These are phyloP conservation scores for Pseudobourletiella spinata DNA, from an alignment of 1,140 invertebrate genomes.

Conservation along the genomic window DNA sequence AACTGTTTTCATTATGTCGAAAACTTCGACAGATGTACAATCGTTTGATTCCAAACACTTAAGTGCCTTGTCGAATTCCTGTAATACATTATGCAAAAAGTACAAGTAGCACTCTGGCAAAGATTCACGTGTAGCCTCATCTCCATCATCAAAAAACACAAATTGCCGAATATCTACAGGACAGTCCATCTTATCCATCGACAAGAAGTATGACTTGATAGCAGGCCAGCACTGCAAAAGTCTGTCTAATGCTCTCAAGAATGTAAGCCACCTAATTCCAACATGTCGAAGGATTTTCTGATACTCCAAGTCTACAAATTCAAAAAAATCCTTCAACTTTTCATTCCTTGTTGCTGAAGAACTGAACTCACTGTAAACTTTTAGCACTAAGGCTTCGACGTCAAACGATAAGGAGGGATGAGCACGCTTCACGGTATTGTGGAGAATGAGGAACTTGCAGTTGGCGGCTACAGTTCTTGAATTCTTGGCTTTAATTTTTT, in stretches of 20 bases:
- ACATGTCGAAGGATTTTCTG: not conserved
- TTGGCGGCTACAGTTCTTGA: not conserved
- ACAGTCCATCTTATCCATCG: not conserved
- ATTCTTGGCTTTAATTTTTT: not conserved
- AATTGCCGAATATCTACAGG: not conserved
- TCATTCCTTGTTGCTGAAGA: slow-evolving; percentile 37
- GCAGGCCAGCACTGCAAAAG: not conserved
- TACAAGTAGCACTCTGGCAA: not conserved
- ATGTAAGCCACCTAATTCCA: not conserved
- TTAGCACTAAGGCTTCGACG: slow-evolving; percentile 33
- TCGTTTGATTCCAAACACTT: not conserved
- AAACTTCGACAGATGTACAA: not conserved
- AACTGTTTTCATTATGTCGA: not conserved
- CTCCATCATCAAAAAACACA: not conserved
- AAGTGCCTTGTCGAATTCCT: not conserved
- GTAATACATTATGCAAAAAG: not conserved
- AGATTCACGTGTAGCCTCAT: not conserved
- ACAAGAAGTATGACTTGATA: not conserved
- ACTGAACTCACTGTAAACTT: slow-evolving; percentile 38
- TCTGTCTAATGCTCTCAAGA: not conserved
- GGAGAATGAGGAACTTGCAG: slow-evolving; percentile 35
- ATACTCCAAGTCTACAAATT: not conserved
- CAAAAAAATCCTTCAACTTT: slow-evolving; percentile 21
- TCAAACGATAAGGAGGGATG: slow-evolving; percentile 37
- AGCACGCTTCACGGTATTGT: slow-evolving; percentile 38